Conservation (phyloP, 2,797 vertebrate species). For the Lagocephalus sceleratus region DNA sequence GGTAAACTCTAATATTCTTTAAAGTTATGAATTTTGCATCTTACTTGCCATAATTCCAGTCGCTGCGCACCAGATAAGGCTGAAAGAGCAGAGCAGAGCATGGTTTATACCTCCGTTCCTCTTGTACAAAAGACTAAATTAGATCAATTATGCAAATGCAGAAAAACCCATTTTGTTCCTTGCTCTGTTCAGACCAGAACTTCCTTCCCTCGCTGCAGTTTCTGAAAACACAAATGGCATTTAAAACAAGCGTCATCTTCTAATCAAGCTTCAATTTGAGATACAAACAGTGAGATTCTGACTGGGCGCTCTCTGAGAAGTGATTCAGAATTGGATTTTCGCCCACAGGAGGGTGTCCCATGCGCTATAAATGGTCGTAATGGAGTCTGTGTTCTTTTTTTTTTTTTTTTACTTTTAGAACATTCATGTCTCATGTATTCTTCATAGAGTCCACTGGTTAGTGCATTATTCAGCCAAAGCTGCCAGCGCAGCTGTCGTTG, state of each 20-base stretch:
- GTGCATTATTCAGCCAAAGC: constrained; percentile 32
- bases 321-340: constrained; percentile 21
- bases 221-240: constrained; percentile 38
- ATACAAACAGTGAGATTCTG: constrained; percentile 1
- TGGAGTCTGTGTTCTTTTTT: constrained; percentile 13
- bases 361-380: constrained; percentile 17
- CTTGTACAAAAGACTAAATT: constrained; percentile 38
- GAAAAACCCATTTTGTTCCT: constrained; percentile 35
- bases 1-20: constrained; percentile 39
- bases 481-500: background rate
- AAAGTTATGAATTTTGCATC: constrained; percentile 41
- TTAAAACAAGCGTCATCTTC: constrained; percentile 18
- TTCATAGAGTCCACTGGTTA: constrained; percentile 18
- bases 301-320: constrained; percentile 12
- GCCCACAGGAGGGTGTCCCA: background rate
- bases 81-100: constrained; percentile 7
- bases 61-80: constrained; percentile 29
- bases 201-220: constrained; percentile 30
- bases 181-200: constrained; percentile 22
- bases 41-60: constrained; percentile 36
- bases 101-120: constrained; percentile 13
- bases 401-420: constrained; percentile 5
- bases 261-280: constrained; percentile 21
- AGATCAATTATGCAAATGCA: constrained; percentile 59
- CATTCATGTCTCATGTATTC: constrained; percentile 32